Conservation (phyloP, 2,113 vertebrate genomes). For the Bufo gargarizans region DNA sequence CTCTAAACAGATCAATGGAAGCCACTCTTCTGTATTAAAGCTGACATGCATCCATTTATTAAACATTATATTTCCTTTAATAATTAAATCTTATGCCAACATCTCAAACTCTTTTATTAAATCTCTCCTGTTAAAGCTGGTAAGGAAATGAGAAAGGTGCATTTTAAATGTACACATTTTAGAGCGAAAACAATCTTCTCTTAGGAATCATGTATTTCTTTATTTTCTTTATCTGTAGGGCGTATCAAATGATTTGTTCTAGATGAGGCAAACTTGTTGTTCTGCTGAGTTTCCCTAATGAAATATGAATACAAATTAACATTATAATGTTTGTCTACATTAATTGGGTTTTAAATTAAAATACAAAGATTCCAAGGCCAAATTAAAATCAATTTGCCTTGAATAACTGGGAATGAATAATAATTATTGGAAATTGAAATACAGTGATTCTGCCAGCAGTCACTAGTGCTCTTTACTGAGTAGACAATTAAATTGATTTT, state of each 20-base stretch:
- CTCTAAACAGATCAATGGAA: slow-evolving; percentile 24
- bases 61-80: slow-evolving; percentile 20
- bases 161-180: background rate
- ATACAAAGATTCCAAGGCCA: slow-evolving; percentile 29
- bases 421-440: slow-evolving; percentile 45
- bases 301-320: slow-evolving; percentile 44
- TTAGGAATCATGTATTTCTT: background rate
- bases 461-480: slow-evolving; percentile 28
- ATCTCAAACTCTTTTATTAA: background rate
- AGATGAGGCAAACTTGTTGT: slow-evolving; percentile 15
- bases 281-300: slow-evolving; percentile 20
- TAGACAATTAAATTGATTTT: slow-evolving; percentile 51
- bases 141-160: background rate
- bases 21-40: slow-evolving; percentile 7
- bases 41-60: slow-evolving; percentile 26
- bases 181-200: background rate
- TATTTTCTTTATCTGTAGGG: background rate
- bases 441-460: slow-evolving; percentile 30
- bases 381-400: slow-evolving; percentile 47
- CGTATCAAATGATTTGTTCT: slow-evolving; percentile 7
- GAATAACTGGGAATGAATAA: slow-evolving; percentile 46
- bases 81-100: slow-evolving; percentile 4
- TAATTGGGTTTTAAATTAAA: slow-evolving; percentile 42
- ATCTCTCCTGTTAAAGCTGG: background rate
- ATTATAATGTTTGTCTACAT: slow-evolving; percentile 28